These are phyloP conservation scores for Calameuta filiformis DNA, from an alignment of 2,888 invertebrate genomes.

Conservation along the genomic window DNA sequence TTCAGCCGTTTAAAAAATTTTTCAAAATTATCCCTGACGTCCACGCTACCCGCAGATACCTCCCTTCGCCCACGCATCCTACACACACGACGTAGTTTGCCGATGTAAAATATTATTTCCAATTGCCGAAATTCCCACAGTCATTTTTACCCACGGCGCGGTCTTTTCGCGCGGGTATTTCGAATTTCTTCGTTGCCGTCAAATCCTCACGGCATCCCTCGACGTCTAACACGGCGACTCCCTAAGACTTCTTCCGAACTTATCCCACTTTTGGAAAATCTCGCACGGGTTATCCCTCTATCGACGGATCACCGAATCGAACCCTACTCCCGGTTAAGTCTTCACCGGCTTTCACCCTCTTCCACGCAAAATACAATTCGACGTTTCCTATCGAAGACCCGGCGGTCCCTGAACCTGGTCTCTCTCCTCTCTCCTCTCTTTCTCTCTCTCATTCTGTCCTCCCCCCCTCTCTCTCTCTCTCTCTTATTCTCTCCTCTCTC, in stretches of 20 bases:
- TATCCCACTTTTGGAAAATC: neutral
- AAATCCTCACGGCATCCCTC: neutral
- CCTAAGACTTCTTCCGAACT: neutral
- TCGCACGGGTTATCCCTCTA: neutral
- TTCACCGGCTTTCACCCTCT: neutral
- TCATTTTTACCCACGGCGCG: neutral
- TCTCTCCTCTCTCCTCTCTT: conserved; percentile 6
- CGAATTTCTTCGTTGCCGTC: neutral
- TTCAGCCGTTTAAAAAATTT: conserved; percentile 33
- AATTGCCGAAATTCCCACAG: conserved; percentile 11
- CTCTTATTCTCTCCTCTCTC: conserved; percentile 7
- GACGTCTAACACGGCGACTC: neutral
- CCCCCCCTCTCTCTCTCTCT: neutral
- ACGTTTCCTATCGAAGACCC: neutral
- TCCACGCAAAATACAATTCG: neutral
- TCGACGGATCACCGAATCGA: neutral
- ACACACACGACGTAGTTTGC: neutral
- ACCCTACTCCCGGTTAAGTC: neutral
- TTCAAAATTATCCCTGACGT: conserved; percentile 15
- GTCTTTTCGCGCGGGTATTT: conserved; percentile 9
- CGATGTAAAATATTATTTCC: neutral
- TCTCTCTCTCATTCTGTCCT: neutral
- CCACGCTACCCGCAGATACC: conserved; percentile 7
- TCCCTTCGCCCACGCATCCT: neutral
- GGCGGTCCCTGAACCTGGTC: neutral